Conservation (phyloP, 2,113 vertebrate species). For the Rhinopomastus cyanomelas region DNA sequence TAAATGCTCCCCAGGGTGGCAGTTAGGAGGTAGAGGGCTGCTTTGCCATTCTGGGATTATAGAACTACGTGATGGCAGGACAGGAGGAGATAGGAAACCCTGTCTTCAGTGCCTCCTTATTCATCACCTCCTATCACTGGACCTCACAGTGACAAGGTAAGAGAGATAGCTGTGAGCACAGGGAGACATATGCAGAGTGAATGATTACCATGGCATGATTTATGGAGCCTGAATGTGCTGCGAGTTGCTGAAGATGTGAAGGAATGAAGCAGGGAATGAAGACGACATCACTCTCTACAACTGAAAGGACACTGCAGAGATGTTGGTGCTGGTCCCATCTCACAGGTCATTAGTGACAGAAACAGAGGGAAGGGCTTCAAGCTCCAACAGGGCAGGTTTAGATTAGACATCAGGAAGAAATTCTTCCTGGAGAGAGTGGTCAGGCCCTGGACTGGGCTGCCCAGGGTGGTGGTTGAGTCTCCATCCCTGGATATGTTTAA, state of each 20-base stretch:
- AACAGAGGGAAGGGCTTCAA: too few relatives aligned
- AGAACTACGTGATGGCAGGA: background rate
- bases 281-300: background rate
- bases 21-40: background rate
- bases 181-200: background rate
- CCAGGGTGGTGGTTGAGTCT: too few relatives aligned
- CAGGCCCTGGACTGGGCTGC: too few relatives aligned
- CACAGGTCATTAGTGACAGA: too few relatives aligned
- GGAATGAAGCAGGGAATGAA: background rate
- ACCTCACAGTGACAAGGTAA: background rate
- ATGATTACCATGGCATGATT: background rate
- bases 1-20: constrained; percentile 27
- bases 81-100: background rate
- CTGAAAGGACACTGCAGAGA: too few relatives aligned
- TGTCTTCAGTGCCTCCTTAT: background rate
- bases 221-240: background rate
- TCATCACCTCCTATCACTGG: background rate
- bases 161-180: background rate
- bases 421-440: too few relatives aligned
- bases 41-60: background rate
- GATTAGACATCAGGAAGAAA: too few relatives aligned
- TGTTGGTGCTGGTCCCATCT: too few relatives aligned
- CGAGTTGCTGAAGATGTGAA: background rate
- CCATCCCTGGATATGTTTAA: too few relatives aligned
- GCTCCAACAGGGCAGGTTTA: too few relatives aligned